Evolutionary conservation across 2,113 vertebrate genomes (phyloP), one percentile per base, ranked within the genome.

Genomic region (Pica pica): DNA sequence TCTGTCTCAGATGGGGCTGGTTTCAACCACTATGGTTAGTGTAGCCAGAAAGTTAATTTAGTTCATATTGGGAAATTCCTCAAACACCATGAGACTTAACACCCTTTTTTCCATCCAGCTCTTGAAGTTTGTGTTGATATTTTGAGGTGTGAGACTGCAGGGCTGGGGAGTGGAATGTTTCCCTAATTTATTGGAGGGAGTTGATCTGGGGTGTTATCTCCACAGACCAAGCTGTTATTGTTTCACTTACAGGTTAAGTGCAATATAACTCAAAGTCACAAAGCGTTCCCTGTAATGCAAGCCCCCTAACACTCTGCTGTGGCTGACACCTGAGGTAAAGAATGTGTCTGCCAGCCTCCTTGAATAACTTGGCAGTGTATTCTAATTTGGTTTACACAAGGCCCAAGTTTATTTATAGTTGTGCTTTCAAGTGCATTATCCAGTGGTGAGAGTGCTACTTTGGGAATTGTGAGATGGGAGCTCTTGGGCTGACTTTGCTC

Each of bases 61-160:
- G 97, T 94, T 91, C 97, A 97, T 98, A 98, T 97, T 98, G 97
- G 93, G 98, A 98, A 98, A 98, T 98, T 98, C 98, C 97, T 98
- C 97, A 98, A 98, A 97, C 98, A 76, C 97, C 97, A 95, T 92
- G 98, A 97, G 97, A 98, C 95, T 98, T 98, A 98, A 98, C 98
- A 98, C 97, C 91, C 93, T 98, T 98, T 94, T 97, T 97, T 94
- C 97, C 95, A 96, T 95, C 97, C 97, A 96, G 95, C 95, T 96
- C 92, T 92, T 93, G 91, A 94, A 95, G 91, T 97, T 97, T 96
- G 94, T 97, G 97, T 96, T 97, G 97, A 96, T 98, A 94, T 96
- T 97, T 94, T 90, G 97, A 97, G 97, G 97, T 98, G 97, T 97
- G 96, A 98, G 97, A 96, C 94, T 94, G 70, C 80, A 73, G 94